Conservation (phyloP, 2,888 invertebrate species). For the Operophtera brumata region DNA sequence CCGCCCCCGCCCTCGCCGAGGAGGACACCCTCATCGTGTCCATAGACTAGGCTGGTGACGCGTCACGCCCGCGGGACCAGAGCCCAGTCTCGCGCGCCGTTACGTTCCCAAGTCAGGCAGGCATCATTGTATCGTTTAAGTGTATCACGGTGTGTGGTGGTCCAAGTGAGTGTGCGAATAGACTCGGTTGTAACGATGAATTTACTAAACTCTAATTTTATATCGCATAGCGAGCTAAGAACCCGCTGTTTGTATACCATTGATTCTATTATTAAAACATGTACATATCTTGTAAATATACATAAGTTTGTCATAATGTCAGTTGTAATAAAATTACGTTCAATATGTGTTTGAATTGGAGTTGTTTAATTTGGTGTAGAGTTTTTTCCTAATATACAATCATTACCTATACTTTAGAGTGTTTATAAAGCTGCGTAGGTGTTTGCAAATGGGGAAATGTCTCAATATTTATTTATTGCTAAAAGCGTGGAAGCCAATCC, state of each 20-base stretch:
- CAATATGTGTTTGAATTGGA: conserved; percentile 30
- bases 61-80: conserved; percentile 41
- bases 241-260: conserved; percentile 65
- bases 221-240: conserved; percentile 67
- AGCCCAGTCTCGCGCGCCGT: conserved; percentile 59
- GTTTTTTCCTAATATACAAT: background rate
- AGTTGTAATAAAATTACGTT: conserved; percentile 71
- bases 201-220: conserved; percentile 72
- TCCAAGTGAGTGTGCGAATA: conserved; percentile 46
- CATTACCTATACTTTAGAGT: background rate
- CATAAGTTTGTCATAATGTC: conserved; percentile 65
- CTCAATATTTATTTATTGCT: background rate
- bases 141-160: conserved; percentile 41
- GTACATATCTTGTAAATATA: conserved; percentile 80
- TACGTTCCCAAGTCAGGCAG: background rate
- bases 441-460: background rate
- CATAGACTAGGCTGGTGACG: conserved; percentile 53
- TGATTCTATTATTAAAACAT: conserved; percentile 62
- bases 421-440: background rate
- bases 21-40: conserved; percentile 68
- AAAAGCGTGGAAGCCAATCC: background rate
- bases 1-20: conserved; percentile 55
- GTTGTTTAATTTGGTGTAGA: no score
- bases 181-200: conserved; percentile 70
- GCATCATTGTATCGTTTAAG: background rate